Base-by-base conservation (phyloP, 30 jellyfish, hydroid and myxozoan species). In the Aurelia aurita region DNA sequence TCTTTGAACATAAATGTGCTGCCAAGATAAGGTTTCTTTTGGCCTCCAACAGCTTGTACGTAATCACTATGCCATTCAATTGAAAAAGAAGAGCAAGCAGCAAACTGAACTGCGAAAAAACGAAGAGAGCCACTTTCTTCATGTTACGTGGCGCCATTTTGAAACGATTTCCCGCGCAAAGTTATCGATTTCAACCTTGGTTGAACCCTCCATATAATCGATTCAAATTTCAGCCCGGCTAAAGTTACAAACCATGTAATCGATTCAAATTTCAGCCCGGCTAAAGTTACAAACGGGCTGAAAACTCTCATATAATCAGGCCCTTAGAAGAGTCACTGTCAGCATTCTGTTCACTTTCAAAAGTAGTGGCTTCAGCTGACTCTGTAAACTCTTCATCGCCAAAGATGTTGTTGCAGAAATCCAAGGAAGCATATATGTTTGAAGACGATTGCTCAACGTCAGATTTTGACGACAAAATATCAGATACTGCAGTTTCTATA, bases 241-340 rank as follows among this genome's bases (percentile, higher is more conserved):
- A 28, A 65, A 65, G 77, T 65, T 65, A 28, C 77, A 29, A 65
- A 65, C 77, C n/a, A n/a, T n/a, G n/a, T n/a, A n/a, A n/a, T n/a
- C n/a, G n/a, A n/a, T n/a, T n/a, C n/a, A n/a, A n/a, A n/a, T n/a
- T n/a, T n/a, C n/a, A n/a, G n/a, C n/a, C n/a, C n/a, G n/a, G n/a
- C n/a, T n/a, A n/a, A n/a, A n/a, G n/a, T n/a, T n/a, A n/a, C n/a
- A n/a, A n/a, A n/a, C n/a, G n/a, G n/a, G n/a, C n/a, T n/a, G n/a
- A n/a, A n/a, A n/a, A n/a, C n/a, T n/a, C n/a, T n/a, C n/a, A n/a
- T n/a, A n/a, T n/a, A n/a, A n/a, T n/a, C n/a, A n/a, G n/a, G n/a
- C n/a, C n/a, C n/a, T n/a, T n/a, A n/a, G n/a, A n/a, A n/a, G n/a
- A n/a, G n/a, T n/a, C n/a, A n/a, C n/a, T n/a, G n/a, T n/a, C n/a